These are phyloP conservation scores for Dicyrtoma fusca DNA, from an alignment of 2,888 invertebrate species.

Conservation along the genomic window DNA sequence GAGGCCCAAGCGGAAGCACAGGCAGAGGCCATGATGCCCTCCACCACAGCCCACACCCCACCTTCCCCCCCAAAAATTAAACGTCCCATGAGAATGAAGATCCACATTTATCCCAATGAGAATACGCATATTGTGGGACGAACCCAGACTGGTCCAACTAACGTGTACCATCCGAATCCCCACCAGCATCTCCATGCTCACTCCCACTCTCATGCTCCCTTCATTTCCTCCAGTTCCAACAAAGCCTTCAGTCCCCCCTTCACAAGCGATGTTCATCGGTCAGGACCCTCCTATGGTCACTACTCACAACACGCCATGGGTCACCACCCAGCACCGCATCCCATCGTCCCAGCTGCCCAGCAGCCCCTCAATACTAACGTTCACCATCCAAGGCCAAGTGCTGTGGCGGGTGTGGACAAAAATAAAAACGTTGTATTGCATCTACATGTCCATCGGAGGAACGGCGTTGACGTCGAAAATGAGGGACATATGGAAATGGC, in stretches of 20 bases:
- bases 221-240: neutral
- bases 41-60: neutral
- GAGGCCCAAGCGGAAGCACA: conserved; percentile 46
- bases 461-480: conserved; percentile 36
- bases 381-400: neutral
- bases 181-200: no score
- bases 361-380: neutral
- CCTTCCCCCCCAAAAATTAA: conserved; percentile 2
- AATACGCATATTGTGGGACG: conserved; percentile 13
- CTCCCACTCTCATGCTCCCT: neutral
- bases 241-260: neutral
- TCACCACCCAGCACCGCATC: neutral
- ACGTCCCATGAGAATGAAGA: conserved; percentile 56
- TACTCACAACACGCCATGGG: neutral
- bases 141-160: neutral
- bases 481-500: conserved; percentile 48
- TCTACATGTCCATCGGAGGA: conserved; percentile 54
- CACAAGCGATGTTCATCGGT: conserved; percentile 10
- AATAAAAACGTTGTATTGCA: conserved; percentile 54
- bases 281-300: conserved; percentile 8
- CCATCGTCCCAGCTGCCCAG: neutral
- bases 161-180: no score
- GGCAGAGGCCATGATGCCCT: conserved; percentile 3
- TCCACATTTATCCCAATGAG: conserved; percentile 56
- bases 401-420: conserved; percentile 23